Evolutionary conservation across 2,113 vertebrate species (phyloP), one percentile per base, ranked within the genome.

Genomic region (Oxygymnocypris stewartii): DNA sequence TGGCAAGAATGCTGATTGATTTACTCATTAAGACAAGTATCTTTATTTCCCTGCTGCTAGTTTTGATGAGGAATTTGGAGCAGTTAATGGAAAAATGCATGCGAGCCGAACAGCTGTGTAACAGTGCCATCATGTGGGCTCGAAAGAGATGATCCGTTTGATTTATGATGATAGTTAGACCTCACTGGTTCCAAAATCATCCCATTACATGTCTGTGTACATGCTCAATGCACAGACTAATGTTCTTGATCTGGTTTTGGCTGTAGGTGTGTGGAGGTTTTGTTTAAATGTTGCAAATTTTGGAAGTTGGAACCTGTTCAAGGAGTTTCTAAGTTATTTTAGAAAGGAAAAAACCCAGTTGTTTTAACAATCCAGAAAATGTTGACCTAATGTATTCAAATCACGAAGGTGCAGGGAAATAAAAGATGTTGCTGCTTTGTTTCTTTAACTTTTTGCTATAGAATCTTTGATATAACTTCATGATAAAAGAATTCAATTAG

Each of bases 61-160:
- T 47, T 65, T 47, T 81, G 37, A 40, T 63, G 57, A 80, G 28
- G 35, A 84, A 20, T 10, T 10, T 47, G 23, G 31, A 59, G 47
- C 69, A 37, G 51, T 49, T 14, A 12, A 47, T 75, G 73, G 23
- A 25, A n/a, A 25, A 75, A 75, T 25, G 40, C 23, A 25, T 14
- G 12, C 10, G 37, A 44, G 71, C 44, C 40, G 6, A 75, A n/a
- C 40, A 20, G 18, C 71, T 42, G 37, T 73, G 18, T 18, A 74
- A 74, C 65, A 84, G 75, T 67, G 65, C 87, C 85, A 67, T 76
- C 87, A 79, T n/a, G 63, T 84, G 87, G 81, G 14, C 57, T 25
- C 20, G 12, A n/a, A 54, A 0, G 11, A 20, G 63, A 78, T 49
- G 16, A 42, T 14, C 28, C 16, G 9, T 37, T 49, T 73, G 37